phyloP scores from a whole-genome alignment of 2,888 invertebrate species.

The Clivina fossor region DNA sequence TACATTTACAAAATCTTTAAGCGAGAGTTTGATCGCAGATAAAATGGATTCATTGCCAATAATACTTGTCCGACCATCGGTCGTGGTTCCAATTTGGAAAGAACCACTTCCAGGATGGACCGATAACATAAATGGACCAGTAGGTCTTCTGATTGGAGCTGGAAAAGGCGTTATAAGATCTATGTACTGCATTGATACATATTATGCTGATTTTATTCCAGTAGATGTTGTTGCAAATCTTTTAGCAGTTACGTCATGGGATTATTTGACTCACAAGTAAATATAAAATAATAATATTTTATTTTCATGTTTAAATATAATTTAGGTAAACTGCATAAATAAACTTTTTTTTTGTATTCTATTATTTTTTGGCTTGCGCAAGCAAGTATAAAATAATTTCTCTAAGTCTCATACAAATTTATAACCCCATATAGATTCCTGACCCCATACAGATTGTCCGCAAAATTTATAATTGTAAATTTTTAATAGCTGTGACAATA shows the following conservation, averaged over 20 bases:
- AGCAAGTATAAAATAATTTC: too few species aligned
- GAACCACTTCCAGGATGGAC: constrained; percentile 89
- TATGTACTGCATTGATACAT: constrained; percentile 79
- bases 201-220: constrained; percentile 78
- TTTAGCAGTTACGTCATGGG: constrained; percentile 67
- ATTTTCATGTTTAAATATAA: too few species aligned
- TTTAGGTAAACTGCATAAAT: too few species aligned
- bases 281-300: too few species aligned
- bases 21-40: constrained; percentile 80
- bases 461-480: too few species aligned
- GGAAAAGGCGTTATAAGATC: constrained; percentile 86
- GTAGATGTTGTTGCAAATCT: constrained; percentile 84
- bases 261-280: constrained; percentile 62
- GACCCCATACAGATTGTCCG: too few species aligned
- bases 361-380: too few species aligned
- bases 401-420: too few species aligned
- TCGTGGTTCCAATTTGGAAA: constrained; percentile 85
- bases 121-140: constrained; percentile 92
- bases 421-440: too few species aligned
- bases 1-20: constrained; percentile 90
- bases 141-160: constrained; percentile 77
- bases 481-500: too few species aligned
- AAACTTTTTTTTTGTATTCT: too few species aligned
- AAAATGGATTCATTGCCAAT: constrained; percentile 76
- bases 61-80: constrained; percentile 82